Percentiles rank a stretch among this genome's conserved stretches.
Conservation (phyloP, 2,888 invertebrate species). For the Serripes groenlandicus region DNA sequence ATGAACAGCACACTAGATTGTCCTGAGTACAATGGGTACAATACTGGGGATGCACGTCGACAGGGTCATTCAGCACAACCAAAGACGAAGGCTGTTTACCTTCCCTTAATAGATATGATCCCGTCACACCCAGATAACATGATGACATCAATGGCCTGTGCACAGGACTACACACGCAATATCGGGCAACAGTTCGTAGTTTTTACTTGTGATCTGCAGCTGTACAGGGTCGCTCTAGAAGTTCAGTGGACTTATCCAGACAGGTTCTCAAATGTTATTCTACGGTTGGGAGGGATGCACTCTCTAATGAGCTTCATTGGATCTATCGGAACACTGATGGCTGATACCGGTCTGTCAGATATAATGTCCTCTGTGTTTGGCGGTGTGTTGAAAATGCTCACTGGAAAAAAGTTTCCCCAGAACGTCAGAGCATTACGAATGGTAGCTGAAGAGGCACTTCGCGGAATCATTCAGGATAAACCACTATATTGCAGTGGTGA, state of each 20-base stretch:
- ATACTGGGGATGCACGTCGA: conserved; percentile 27
- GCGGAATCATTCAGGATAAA: neutral
- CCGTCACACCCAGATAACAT: conserved; percentile 59
- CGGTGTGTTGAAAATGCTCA: conserved; percentile 67
- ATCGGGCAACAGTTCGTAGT: conserved; percentile 50
- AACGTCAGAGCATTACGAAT: conserved; percentile 48
- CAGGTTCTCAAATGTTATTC: conserved; percentile 44
- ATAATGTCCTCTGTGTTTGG: conserved; percentile 62
- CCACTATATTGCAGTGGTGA: neutral
- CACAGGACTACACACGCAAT: conserved; percentile 23
- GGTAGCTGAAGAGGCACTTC: conserved; percentile 40
- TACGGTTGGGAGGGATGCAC: conserved; percentile 72
- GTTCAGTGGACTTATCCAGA: conserved; percentile 64
- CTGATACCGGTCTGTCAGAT: conserved; percentile 63
- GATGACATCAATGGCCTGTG: conserved; percentile 48
- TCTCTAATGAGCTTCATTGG: conserved; percentile 72
- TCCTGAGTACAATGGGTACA: conserved; percentile 38
- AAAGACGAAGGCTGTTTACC: conserved; percentile 55
- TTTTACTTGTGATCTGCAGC: conserved; percentile 59
- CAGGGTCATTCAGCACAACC: conserved; percentile 33
- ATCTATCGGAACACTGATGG: conserved; percentile 65
- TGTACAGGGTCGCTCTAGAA: conserved; percentile 62
- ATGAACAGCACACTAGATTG: neutral
- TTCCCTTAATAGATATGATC: conserved; percentile 58
- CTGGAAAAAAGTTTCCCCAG: conserved; percentile 64